A percentile compares a stretch with the other conserved stretches of the same genome.
Conservation (phyloP, 2,113 vertebrate genomes). For the Noturus placidus region DNA sequence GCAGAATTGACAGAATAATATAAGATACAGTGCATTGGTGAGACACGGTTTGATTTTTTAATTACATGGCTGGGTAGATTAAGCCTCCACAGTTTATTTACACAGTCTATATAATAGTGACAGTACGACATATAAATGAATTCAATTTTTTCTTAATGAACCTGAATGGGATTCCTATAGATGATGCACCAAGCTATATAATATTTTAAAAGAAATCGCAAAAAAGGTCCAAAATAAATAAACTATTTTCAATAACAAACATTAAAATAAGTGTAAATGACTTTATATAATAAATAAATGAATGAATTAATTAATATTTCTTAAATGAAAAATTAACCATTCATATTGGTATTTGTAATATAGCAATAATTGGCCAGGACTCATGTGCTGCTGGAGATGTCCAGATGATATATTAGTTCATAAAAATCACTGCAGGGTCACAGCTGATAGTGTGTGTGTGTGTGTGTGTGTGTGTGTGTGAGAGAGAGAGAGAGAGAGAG, state of each 20-base stretch:
- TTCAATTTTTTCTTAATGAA: background rate
- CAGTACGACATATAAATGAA: background rate
- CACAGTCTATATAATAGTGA: background rate
- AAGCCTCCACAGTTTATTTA: background rate
- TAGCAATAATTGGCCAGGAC: slow-evolving; percentile 38
- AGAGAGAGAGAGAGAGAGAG: background rate
- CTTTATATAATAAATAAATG: too few relatives aligned
- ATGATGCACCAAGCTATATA: background rate
- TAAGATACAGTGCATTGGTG: background rate
- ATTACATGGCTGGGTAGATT: background rate
- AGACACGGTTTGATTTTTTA: background rate
- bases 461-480: background rate
- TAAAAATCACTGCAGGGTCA: slow-evolving; percentile 71
- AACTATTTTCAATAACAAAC: background rate
- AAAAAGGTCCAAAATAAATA: background rate
- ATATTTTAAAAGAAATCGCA: background rate
- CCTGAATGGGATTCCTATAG: background rate
- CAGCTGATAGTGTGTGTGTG: slow-evolving; percentile 31
- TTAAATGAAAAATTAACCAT: background rate
- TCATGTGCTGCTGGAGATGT: slow-evolving; percentile 61
- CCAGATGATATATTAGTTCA: slow-evolving; percentile 73
- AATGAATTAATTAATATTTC: background rate
- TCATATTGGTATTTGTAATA: background rate
- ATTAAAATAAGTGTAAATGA: background rate
- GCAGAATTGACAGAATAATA: slow-evolving; percentile 22